phyloP scores from a whole-genome alignment of 2,888 invertebrate genomes.

The Orthosia cruda region DNA sequence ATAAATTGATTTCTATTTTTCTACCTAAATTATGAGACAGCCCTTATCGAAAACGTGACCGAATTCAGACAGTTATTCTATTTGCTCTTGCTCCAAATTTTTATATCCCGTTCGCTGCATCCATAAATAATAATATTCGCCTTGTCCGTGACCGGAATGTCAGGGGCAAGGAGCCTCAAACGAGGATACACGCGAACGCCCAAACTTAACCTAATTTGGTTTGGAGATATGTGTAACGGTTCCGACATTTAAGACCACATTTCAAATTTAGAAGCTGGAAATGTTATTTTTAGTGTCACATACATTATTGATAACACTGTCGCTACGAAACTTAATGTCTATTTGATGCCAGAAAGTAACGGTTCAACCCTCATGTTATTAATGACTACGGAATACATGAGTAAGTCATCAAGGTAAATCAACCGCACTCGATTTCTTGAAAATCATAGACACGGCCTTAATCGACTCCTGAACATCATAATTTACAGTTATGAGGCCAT shows the following conservation, averaged over 20 bases:
- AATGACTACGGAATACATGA: conserved; percentile 1
- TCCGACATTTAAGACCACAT: conserved; percentile 14
- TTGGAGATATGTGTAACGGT: conserved; percentile 62
- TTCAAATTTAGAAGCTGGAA: conserved; percentile 10
- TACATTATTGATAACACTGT: conserved; percentile 20
- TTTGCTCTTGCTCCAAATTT: conserved; percentile 55
- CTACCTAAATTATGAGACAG: conserved; percentile 10
- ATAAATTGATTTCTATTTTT: conserved; percentile 6
- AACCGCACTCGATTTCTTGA: conserved; percentile 38
- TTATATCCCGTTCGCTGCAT: conserved; percentile 43
- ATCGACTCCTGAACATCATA: conserved; percentile 62
- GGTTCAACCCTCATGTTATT: not conserved
- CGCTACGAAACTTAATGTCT: not conserved
- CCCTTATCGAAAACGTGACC: conserved; percentile 15
- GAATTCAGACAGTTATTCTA: conserved; percentile 36
- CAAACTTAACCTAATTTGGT: conserved; percentile 59
- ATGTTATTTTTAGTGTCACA: conserved; percentile 20
- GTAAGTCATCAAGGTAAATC: conserved; percentile 34
- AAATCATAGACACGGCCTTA: conserved; percentile 55
- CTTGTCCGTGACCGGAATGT: conserved; percentile 62
- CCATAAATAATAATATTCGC: conserved; percentile 58
- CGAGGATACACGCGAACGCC: conserved; percentile 36
- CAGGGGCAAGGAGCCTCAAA: conserved; percentile 55
- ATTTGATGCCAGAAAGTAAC: conserved; percentile 6
- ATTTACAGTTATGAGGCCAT: conserved; percentile 39